Evolutionary conservation across 1,140 invertebrate genomes (phyloP).

Genomic region (Conus ventricosus): DNA sequence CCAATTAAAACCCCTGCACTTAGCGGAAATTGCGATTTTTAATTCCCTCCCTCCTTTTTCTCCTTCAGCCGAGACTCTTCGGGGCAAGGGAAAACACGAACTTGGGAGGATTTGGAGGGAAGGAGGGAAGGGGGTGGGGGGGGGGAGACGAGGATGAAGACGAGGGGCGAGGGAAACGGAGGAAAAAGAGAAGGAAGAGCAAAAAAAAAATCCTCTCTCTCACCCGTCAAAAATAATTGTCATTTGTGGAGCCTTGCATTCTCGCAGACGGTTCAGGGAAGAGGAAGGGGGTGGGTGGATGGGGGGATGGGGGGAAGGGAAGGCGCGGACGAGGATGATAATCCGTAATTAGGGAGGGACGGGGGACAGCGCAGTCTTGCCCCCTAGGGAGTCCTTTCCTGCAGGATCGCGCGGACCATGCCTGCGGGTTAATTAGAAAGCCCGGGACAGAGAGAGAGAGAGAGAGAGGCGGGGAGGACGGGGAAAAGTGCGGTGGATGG

Average conservation of each 20-base stretch:
- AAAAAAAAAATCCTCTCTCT: neutral
- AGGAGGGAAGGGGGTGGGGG: neutral
- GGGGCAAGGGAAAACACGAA: neutral
- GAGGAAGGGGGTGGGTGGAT: neutral
- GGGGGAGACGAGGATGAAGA: neutral
- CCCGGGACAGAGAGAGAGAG: neutral
- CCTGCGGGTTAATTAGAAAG: slow-evolving; percentile 22
- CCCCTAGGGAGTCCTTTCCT: slow-evolving; percentile 20
- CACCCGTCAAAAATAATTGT: slow-evolving; percentile 31
- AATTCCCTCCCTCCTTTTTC: neutral
- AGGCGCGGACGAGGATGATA: neutral
- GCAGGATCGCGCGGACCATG: neutral
- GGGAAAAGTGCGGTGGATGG: neutral
- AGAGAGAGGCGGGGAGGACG: neutral
- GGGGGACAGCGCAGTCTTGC: slow-evolving; percentile 1
- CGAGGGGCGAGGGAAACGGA: too few species aligned
- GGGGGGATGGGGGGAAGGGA: neutral
- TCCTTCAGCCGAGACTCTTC: neutral
- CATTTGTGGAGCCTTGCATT: slow-evolving; percentile 19
- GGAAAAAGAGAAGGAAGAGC: neutral
- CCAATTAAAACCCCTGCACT: slow-evolving; percentile 33
- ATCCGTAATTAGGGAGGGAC: slow-evolving; percentile 20
- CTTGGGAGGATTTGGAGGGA: neutral
- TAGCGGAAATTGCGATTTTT: slow-evolving; percentile 36
- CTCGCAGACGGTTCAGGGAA: slow-evolving; percentile 13